phyloP scores from a whole-genome alignment of 37 sponge, comb jelly and placozoan species.

The Amphimedon queenslandica region DNA sequence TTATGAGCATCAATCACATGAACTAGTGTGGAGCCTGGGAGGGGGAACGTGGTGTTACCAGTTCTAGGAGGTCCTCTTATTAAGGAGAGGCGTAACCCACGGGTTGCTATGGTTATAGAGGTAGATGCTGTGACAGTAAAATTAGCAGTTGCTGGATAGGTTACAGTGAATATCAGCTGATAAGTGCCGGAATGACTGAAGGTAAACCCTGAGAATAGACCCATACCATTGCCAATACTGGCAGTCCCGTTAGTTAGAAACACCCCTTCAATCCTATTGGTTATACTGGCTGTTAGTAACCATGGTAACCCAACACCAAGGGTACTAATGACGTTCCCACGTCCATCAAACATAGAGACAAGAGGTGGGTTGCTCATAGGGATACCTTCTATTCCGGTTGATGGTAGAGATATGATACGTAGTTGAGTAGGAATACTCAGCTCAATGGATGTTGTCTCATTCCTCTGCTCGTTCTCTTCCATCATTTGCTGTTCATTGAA shows the following conservation, averaged over 20 bases:
- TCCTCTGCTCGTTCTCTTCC: conserved; percentile 8
- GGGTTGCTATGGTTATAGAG: neutral
- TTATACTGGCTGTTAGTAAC: conserved; percentile 37
- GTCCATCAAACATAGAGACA: conserved; percentile 47
- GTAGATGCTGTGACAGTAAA: conserved; percentile 15
- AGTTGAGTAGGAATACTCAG: conserved; percentile 34
- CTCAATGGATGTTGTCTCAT: neutral
- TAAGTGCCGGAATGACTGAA: conserved; percentile 66
- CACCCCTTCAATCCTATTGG: conserved; percentile 10
- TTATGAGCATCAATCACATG: conserved; percentile 32
- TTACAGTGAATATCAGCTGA: conserved; percentile 36
- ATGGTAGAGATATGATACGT: neutral
- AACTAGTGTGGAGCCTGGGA: conserved; percentile 42
- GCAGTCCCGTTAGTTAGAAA: conserved; percentile 17
- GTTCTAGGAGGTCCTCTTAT: conserved; percentile 12
- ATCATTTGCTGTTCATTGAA: conserved; percentile 28
- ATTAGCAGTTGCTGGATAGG: conserved; percentile 39
- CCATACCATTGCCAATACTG: conserved; percentile 44
- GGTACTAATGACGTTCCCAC: conserved; percentile 10
- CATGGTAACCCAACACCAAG: conserved; percentile 50
- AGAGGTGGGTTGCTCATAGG: neutral
- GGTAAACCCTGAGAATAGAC: conserved; percentile 47
- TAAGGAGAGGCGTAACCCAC: conserved; percentile 24
- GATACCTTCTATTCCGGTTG: neutral
- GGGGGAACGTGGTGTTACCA: conserved; percentile 39